These are phyloP conservation scores for Oppia nitens DNA, from an alignment of 1,140 invertebrate species.

Conservation along the genomic window DNA sequence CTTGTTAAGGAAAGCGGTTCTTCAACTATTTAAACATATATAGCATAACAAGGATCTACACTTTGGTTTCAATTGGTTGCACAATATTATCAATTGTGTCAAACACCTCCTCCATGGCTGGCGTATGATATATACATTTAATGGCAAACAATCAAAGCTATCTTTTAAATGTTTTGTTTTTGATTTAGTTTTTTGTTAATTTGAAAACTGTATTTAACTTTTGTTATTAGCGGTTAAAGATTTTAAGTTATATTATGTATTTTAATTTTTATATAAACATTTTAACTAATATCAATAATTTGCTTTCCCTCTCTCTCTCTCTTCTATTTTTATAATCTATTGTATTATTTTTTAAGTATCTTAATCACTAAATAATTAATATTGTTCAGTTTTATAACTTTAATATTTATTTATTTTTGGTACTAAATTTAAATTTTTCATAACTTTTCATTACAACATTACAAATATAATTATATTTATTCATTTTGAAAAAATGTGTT, in stretches of 20 bases:
- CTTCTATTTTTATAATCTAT: no score
- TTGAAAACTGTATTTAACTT: neutral
- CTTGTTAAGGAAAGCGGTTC: neutral
- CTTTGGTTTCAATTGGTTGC: neutral
- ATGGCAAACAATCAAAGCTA: neutral
- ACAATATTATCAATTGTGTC: neutral
- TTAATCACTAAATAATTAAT: no score
- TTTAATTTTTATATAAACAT: neutral
- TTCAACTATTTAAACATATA: neutral
- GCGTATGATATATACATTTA: neutral
- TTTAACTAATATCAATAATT: neutral
- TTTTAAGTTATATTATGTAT: neutral
- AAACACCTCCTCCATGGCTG: neutral
- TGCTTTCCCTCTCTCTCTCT: no score
- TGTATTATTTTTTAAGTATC: no score
- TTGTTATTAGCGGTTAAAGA: neutral
- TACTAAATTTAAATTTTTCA: no score
- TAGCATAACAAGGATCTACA: neutral
- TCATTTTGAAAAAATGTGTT: no score
- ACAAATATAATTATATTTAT: no score
- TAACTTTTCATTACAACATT: no score
- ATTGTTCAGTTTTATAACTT: no score
- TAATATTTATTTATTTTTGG: no score
- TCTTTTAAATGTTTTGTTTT: neutral
- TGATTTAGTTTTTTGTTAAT: neutral